Conservation (phyloP, 1,140 invertebrate genomes). For the Phortica variegata region DNA sequence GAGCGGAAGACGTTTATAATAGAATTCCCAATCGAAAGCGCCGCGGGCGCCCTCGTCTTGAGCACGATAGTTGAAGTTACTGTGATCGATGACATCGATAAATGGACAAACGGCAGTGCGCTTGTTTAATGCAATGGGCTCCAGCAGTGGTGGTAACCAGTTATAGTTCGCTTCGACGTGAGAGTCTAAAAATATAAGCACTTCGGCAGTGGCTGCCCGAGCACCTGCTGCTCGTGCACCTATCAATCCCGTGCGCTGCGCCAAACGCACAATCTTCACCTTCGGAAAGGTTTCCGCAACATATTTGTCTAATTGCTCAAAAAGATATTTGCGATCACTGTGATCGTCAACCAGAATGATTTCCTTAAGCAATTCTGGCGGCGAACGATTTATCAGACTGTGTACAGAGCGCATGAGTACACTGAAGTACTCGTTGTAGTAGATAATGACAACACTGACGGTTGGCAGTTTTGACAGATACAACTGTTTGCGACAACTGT, state of each 20-base stretch:
- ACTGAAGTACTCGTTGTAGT: conserved; percentile 91
- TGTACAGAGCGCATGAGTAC: conserved; percentile 82
- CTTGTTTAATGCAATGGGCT: conserved; percentile 85
- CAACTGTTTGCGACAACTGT: conserved; percentile 70
- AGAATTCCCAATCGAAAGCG: conserved; percentile 96
- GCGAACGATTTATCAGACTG: conserved; percentile 82
- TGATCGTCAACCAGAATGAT: conserved; percentile 92
- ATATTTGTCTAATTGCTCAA: conserved; percentile 75
- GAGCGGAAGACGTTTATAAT: conserved; percentile 89
- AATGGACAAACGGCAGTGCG: conserved; percentile 93
- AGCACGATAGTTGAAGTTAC: conserved; percentile 88
- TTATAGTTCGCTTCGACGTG: conserved; percentile 94
- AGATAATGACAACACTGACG: conserved; percentile 87
- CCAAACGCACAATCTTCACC: conserved; percentile 74
- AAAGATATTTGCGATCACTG: conserved; percentile 74
- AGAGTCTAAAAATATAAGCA: conserved; percentile 91
- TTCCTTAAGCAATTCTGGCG: conserved; percentile 80
- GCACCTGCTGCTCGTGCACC: conserved; percentile 86
- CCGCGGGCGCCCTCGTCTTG: conserved; percentile 94
- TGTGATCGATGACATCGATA: conserved; percentile 92
- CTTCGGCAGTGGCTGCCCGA: conserved; percentile 75
- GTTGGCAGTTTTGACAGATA: conserved; percentile 78
- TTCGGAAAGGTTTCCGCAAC: conserved; percentile 67
- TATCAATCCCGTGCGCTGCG: conserved; percentile 80
- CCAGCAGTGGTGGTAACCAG: conserved; percentile 90